Evolutionary conservation across 2,113 vertebrate species (phyloP), one percentile per base, ranked within the genome.

Genomic region (Hystrix brachyura): DNA sequence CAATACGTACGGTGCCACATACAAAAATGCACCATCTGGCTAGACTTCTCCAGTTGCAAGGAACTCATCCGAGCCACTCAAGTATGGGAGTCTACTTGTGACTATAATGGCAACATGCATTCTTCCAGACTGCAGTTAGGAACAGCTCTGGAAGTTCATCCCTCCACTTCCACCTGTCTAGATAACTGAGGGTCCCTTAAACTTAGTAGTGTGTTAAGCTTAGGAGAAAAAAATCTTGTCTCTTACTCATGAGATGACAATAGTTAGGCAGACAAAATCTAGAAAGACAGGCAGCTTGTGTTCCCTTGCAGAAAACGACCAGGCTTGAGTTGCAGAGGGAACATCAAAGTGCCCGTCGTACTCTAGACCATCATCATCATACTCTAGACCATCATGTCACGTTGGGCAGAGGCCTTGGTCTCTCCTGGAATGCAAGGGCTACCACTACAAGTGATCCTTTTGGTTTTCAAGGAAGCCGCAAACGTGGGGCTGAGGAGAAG

Each of bases 341-440:
- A 14, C 13, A 60, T 55, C n/a, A 23, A 72, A 87, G 62, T 9
- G 23, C 51, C n/a, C 14, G 18, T 21, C n/a, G 7, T 0, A 65
- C 46, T 46, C 60, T 18, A 69, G 27, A 53, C 29, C 32, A 9
- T 38, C 34, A 43, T 23, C n/a, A 19, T 21, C n/a, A 10, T 0
- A 65, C 46, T 46, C 60, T 18, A 69, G 27, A 53, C 29, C 32
- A 9, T 38, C 34, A 43, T 23, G 51, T 67, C 62, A 4, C 8
- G 17, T 34, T 59, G 17, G 32, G 14, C 43, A 23, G 62, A 76
- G 21, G 7, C 10, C 55, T 57, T 60, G 55, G 25, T 60, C 64
- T n/a, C 53, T 83, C 10, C 29, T 80, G 57, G 71, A 87, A 91
- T 84, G 91, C 69, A 82, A 96, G 53, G 25, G 14, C 48, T 65